A percentile compares a stretch with the other conserved stretches of the same genome.
Conservation (phyloP, 2,888 invertebrate species). For the Aplocera efformata region DNA sequence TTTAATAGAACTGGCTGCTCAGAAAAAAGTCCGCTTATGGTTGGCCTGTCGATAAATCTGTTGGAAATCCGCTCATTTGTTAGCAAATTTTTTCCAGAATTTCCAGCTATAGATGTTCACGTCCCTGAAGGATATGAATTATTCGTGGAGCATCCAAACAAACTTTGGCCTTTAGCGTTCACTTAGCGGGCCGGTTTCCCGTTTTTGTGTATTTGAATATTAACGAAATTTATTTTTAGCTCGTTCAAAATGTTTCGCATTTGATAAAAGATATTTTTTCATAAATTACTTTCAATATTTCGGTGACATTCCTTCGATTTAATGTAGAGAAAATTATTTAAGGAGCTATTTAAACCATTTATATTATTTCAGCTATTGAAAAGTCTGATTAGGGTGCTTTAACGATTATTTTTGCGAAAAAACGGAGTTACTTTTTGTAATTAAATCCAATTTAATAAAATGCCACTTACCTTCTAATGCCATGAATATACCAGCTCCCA, state of each 20-base stretch:
- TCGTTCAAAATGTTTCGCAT: constrained; percentile 6
- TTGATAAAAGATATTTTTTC: too few relatives aligned
- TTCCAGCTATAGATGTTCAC: not conserved
- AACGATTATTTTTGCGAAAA: too few relatives aligned
- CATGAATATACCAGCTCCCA: constrained; percentile 90
- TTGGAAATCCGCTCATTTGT: not conserved
- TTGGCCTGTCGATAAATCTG: too few relatives aligned
- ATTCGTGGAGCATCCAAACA: constrained; percentile 19
- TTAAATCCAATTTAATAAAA: not conserved
- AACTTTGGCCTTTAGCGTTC: constrained; percentile 25
- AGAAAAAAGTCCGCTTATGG: too few relatives aligned
- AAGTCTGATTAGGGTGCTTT: too few relatives aligned
- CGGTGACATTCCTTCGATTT: too few relatives aligned
- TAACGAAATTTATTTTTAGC: constrained; percentile 17
- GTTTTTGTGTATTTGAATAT: constrained; percentile 25
- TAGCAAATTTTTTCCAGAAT: not conserved
- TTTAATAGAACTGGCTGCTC: too few relatives aligned
- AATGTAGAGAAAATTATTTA: too few relatives aligned
- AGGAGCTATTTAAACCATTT: too few relatives aligned
- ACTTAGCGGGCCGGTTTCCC: constrained; percentile 15
- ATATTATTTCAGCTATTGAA: too few relatives aligned
- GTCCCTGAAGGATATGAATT: constrained; percentile 19
- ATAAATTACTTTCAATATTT: too few relatives aligned
- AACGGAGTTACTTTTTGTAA: too few relatives aligned
- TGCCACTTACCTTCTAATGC: constrained; percentile 86